These are phyloP conservation scores for Sussaba pulchella DNA, from an alignment of 2,888 invertebrate genomes.

Conservation along the genomic window DNA sequence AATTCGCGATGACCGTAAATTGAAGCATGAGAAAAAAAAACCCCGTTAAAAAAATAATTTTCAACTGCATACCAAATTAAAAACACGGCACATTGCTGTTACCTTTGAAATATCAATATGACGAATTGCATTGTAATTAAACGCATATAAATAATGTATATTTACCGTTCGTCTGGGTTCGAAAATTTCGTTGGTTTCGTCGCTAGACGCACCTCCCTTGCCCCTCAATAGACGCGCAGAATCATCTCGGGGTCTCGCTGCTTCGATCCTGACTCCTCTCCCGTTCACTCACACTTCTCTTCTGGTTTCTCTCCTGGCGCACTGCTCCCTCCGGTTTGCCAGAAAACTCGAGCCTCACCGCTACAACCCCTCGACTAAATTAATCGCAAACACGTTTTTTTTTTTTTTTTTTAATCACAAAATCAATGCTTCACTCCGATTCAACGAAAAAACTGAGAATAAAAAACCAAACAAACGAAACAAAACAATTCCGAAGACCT, in stretches of 20 bases:
- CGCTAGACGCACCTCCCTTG: constrained; percentile 44
- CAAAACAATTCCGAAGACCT: not conserved
- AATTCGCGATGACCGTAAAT: no score
- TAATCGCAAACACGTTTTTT: constrained; percentile 9
- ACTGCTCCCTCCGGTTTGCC: constrained; percentile 35
- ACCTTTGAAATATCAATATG: no score
- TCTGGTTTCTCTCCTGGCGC: constrained; percentile 3
- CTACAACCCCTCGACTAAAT: not conserved
- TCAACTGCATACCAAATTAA: no score
- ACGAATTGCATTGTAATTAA: no score
- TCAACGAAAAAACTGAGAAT: not conserved
- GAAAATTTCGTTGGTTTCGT: constrained; percentile 33
- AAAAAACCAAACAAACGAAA: constrained; percentile 8
- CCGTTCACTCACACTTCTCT: constrained; percentile 48
- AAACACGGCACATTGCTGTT: no score
- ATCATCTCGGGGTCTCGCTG: constrained; percentile 72
- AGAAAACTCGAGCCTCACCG: not conserved
- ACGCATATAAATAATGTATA: constrained; percentile 11
- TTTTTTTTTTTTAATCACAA: constrained; percentile 20
- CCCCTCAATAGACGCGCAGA: constrained; percentile 74
- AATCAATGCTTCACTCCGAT: constrained; percentile 23
- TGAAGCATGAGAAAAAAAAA: not conserved
- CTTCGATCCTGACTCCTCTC: constrained; percentile 69
- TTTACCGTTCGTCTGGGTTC: constrained; percentile 54
- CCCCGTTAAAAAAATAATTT: no score